Conservation (phyloP, 2,888 invertebrate genomes). For the Deilephila porcellus region DNA sequence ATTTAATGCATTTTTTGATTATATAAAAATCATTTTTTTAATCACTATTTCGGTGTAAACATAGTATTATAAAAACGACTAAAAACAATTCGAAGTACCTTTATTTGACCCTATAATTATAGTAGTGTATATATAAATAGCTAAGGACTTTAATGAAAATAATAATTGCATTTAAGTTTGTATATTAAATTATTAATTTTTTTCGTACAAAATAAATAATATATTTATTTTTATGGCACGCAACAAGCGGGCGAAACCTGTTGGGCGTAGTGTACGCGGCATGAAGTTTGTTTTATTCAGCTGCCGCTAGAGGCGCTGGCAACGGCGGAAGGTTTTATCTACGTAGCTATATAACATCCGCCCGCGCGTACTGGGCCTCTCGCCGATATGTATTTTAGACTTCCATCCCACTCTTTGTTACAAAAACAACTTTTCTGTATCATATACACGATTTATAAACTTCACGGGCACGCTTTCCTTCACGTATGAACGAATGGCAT, state of each 20-base stretch:
- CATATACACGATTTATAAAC: slow-evolving; percentile 61
- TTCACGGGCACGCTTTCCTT: slow-evolving; percentile 64
- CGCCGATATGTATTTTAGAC: slow-evolving; percentile 76
- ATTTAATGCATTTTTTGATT: neutral
- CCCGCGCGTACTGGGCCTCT: slow-evolving; percentile 77
- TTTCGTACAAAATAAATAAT: slow-evolving; percentile 26
- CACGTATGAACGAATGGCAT: slow-evolving; percentile 45
- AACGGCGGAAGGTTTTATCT: slow-evolving; percentile 85
- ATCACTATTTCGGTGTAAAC: too few species aligned
- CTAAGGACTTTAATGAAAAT: neutral
- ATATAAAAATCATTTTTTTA: neutral
- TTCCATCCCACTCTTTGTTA: slow-evolving; percentile 72
- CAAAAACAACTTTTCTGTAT: slow-evolving; percentile 78
- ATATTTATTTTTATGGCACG: neutral
- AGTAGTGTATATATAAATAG: neutral
- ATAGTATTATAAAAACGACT: too few species aligned
- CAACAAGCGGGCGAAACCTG: slow-evolving; percentile 56
- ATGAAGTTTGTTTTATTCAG: slow-evolving; percentile 76
- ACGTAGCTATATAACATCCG: slow-evolving; percentile 84
- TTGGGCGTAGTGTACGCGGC: slow-evolving; percentile 70
- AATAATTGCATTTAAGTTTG: neutral
- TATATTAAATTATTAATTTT: neutral
- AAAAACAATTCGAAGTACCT: too few species aligned
- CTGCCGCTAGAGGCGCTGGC: slow-evolving; percentile 76
- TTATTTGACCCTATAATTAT: neutral